Base-by-base conservation (phyloP, 2,888 invertebrate genomes). In the Rhagium mordax region DNA sequence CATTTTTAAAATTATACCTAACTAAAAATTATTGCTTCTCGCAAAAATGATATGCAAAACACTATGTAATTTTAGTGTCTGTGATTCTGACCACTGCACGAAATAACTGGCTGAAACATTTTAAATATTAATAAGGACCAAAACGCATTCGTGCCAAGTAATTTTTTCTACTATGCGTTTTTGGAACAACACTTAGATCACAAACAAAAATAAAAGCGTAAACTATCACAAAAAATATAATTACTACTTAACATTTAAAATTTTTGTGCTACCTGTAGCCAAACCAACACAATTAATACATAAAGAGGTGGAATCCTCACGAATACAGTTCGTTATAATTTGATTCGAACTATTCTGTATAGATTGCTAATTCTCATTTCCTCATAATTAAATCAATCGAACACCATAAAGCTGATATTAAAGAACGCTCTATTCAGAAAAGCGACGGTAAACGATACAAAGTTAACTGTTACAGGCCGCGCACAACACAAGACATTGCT, bases 1-100 rank as follows among this genome's bases (percentile, higher is more conserved):
- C 82, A 84, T 85, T 86, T 86, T 83, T 78, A 79, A 87, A 86
- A 87, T 87, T 87, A 87, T 86, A 86, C 83, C 85, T 80, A 83
- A 83, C 82, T 81, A 81, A 82, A 85, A 87, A 87, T 86, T 85
- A 86, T 86, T 86, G 84, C 84, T 84, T 85, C 85, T 86, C 84
- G 81, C 81, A 83, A 85, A 87, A 87, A 86, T 86, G 85, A 86
- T 88, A 88, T 87, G 87, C 87, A 87, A 87, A 87, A 87, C 80
- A 84, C 84, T 83, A 83, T 86, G 83, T 86, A 87, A 87, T 87
- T 88, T 87, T 76, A 84, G 84, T 84, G 87, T 87, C 86, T 87
- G 86, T 86, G 86, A 87, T 86, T 87, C 84, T 80, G 83, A 84
- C 82, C 83, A 84, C 83, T 85, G 84, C 85, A 85, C 84, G 85